phyloP scores from a whole-genome alignment of 2,888 invertebrate species.

The Corbicula japonica region DNA sequence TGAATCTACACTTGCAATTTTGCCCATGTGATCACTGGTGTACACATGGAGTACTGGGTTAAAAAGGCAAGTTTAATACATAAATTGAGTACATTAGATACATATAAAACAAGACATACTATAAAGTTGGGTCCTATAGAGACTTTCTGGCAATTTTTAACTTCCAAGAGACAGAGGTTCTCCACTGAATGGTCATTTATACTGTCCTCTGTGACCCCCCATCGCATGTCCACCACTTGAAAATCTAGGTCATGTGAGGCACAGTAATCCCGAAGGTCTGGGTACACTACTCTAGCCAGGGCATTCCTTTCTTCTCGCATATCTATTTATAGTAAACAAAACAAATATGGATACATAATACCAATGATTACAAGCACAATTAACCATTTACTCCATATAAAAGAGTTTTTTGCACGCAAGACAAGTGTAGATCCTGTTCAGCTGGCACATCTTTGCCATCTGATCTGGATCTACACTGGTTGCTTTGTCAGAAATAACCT shows the following conservation, averaged over 20 bases:
- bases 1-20: too few species aligned
- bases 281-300: slow-evolving; percentile 78
- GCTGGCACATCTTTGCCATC: too few species aligned
- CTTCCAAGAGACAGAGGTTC: slow-evolving; percentile 82
- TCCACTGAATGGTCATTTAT: slow-evolving; percentile 83
- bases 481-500: too few species aligned
- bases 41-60: too few species aligned
- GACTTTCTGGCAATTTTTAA: slow-evolving; percentile 81
- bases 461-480: too few species aligned
- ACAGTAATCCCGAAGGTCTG: slow-evolving; percentile 79
- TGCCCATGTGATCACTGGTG: too few species aligned
- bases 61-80: too few species aligned
- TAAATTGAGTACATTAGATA: too few species aligned
- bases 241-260: slow-evolving; percentile 80
- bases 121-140: slow-evolving; percentile 85
- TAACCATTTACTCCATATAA: too few species aligned
- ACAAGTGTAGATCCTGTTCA: too few species aligned
- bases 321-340: slow-evolving; percentile 74
- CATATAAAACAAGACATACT: too few species aligned
- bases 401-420: too few species aligned
- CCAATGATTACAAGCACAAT: not conserved
- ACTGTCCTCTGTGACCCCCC: slow-evolving; percentile 84
- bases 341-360: slow-evolving; percentile 2
- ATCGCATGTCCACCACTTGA: slow-evolving; percentile 85
- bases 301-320: slow-evolving; percentile 83